Base-by-base conservation (phyloP, 2,113 vertebrate genomes). In the Anhinga rufa region DNA sequence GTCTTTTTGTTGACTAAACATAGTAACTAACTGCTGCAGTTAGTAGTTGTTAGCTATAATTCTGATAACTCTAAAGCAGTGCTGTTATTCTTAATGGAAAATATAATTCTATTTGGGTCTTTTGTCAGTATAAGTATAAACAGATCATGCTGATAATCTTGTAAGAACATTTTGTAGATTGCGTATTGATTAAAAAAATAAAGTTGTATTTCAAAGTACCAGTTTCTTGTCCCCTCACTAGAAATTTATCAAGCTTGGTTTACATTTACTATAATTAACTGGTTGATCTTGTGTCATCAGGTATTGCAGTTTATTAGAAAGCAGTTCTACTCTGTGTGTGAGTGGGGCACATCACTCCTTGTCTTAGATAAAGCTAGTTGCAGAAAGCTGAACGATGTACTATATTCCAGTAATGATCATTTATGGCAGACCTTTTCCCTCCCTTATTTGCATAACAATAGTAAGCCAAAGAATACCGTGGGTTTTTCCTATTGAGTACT, bases 181-280 rank as follows among this genome's bases (percentile, higher is more conserved):
- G 94, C 88, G 48, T 98, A 98, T 98, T 97, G 97, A 98, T 97
- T 97, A 95, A 90, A 97, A 95, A 96, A 98, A 98, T 98, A 98
- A 98, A 98, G 93, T 88, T 97, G 95, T 97, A 96, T 97, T 98
- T 98, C 95, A 97, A 96, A 92, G 84, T 60, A 92, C 65, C 94
- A 75, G 66, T 88, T 95, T 95, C 90, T 54, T 90, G 86, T 97
- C 40, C 26, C 25, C 51, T 88, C 22, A 34, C 55, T 82, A 42
- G 86, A 94, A 86, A 71, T 91, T 49, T 74, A 64, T 82, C 65
- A 90, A 88, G 77, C 40, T 92, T 42, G 38, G 34, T 90, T 93
- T 85, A 76, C 16, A 17, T 78, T 51, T 94, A n/a, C 42, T 84
- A 1, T 88, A 84, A 86, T 92, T 88, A 94, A 86, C 68, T 81